Conservation (phyloP, 2,888 invertebrate genomes). For the Apodemia duryi region DNA sequence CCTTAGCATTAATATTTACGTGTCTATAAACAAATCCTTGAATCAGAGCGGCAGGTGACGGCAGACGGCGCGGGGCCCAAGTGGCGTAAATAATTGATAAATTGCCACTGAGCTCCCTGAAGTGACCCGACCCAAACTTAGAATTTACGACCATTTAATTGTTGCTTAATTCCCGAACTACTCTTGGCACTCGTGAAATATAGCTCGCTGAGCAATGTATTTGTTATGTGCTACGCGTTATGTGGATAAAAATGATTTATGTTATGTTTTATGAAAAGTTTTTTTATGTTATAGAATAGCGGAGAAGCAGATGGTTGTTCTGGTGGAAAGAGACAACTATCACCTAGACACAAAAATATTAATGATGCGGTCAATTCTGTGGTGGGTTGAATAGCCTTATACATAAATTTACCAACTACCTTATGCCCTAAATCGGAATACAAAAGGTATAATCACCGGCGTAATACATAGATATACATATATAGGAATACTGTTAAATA, state of each 20-base stretch:
- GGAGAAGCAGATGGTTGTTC: neutral
- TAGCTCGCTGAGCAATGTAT: slow-evolving; percentile 42
- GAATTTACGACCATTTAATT: slow-evolving; percentile 77
- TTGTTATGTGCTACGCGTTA: slow-evolving; percentile 1
- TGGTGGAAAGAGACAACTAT: too few relatives aligned
- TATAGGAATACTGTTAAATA: too few relatives aligned
- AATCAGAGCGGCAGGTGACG: slow-evolving; percentile 42
- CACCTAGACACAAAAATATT: too few relatives aligned
- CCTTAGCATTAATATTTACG: slow-evolving; percentile 27
- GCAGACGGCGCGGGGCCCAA: slow-evolving; percentile 48
- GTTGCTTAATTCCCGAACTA: slow-evolving; percentile 74
- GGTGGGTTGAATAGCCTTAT: too few relatives aligned
- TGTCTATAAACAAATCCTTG: slow-evolving; percentile 46
- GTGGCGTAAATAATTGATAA: slow-evolving; percentile 80
- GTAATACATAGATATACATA: too few relatives aligned
- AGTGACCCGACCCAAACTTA: slow-evolving; percentile 68
- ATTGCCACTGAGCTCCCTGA: slow-evolving; percentile 71
- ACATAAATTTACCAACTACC: too few relatives aligned
- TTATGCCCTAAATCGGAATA: too few relatives aligned
- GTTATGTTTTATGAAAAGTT: neutral
- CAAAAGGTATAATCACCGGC: too few relatives aligned
- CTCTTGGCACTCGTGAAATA: slow-evolving; percentile 63
- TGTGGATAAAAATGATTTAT: slow-evolving; percentile 8
- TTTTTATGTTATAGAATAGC: neutral
- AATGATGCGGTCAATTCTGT: too few relatives aligned